Percentiles rank a stretch among this genome's conserved stretches.
Conservation (phyloP, 2,113 vertebrate genomes). For the Hirundichthys speculiger region DNA sequence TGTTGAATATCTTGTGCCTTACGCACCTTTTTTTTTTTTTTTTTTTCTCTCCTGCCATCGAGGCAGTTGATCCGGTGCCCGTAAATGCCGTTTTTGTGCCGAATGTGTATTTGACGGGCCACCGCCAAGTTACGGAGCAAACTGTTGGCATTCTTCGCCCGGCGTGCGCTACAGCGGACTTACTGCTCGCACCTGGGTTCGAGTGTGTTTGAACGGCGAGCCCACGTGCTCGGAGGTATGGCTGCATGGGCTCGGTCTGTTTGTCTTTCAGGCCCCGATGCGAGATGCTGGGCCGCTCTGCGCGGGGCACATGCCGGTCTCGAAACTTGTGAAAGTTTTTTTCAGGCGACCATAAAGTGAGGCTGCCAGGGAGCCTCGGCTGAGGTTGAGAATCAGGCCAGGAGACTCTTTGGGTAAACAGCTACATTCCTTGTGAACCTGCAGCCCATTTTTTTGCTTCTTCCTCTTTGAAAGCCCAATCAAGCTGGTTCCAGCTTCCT, state of each 20-base stretch:
- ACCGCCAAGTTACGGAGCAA: slow-evolving; percentile 75
- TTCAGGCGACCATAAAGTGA: slow-evolving; percentile 51
- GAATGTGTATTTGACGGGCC: slow-evolving; percentile 63
- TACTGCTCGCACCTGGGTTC: slow-evolving; percentile 33
- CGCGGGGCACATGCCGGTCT: slow-evolving; percentile 41
- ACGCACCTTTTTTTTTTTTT: slow-evolving; percentile 23
- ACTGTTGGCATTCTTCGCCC: slow-evolving; percentile 71
- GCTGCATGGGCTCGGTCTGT: slow-evolving; percentile 44
- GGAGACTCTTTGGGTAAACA: slow-evolving; percentile 63
- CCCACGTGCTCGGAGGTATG: slow-evolving; percentile 51
- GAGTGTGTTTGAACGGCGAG: slow-evolving; percentile 53
- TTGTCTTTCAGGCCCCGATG: slow-evolving; percentile 65
- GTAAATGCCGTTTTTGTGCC: slow-evolving; percentile 52
- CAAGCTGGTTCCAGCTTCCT: slow-evolving; percentile 57
- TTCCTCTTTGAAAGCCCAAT: slow-evolving; percentile 39
- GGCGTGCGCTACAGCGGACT: slow-evolving; percentile 59
- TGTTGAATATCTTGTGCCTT: slow-evolving; percentile 62
- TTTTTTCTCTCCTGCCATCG: slow-evolving; percentile 25
- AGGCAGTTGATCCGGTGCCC: no score
- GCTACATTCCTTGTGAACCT: slow-evolving; percentile 57
- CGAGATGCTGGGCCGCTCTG: slow-evolving; percentile 56
- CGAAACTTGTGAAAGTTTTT: slow-evolving; percentile 54
- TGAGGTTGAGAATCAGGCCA: slow-evolving; percentile 57
- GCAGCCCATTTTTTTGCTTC: slow-evolving; percentile 18
- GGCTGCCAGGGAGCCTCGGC: no score